phyloP scores from a whole-genome alignment of 2,113 vertebrate species.

The Protomyctophum bolini region DNA sequence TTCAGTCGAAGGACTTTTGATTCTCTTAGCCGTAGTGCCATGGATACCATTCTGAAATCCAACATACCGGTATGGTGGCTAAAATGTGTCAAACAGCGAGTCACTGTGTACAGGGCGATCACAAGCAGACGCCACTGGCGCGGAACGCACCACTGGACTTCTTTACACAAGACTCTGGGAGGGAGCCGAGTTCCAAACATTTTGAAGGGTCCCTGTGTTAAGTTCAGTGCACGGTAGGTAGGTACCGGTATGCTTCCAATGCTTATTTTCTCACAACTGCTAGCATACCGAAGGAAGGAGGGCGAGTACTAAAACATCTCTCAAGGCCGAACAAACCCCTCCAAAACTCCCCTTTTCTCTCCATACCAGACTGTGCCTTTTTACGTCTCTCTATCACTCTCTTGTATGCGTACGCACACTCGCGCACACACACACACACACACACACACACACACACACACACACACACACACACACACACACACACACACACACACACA shows the following conservation, averaged over 20 bases:
- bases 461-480: conserved; percentile 27
- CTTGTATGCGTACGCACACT: not conserved
- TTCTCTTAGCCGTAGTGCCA: conserved; percentile 25
- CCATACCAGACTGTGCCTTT: not conserved
- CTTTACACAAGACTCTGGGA: not conserved
- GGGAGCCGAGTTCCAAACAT: no score
- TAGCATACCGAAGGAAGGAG: conserved; percentile 23
- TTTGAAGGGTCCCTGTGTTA: no score
- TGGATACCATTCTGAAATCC: conserved; percentile 13
- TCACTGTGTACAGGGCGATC: conserved; percentile 21
- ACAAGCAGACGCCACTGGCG: not conserved
- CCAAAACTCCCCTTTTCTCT: conserved; percentile 44
- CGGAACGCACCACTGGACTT: conserved; percentile 5
- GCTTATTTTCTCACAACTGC: not conserved
- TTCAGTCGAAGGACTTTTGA: conserved; percentile 43
- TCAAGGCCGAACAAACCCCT: conserved; percentile 54
- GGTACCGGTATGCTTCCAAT: no score
- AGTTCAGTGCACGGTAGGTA: no score
- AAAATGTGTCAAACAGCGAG: conserved; percentile 40
- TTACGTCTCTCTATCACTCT: not conserved
- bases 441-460: conserved; percentile 30
- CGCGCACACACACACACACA: not conserved
- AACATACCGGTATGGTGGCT: not conserved
- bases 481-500: not conserved
- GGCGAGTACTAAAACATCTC: conserved; percentile 40